Percentiles rank a stretch among this genome's conserved stretches.
Conservation (phyloP, 2,888 invertebrate genomes). For the Hesperia comma region DNA sequence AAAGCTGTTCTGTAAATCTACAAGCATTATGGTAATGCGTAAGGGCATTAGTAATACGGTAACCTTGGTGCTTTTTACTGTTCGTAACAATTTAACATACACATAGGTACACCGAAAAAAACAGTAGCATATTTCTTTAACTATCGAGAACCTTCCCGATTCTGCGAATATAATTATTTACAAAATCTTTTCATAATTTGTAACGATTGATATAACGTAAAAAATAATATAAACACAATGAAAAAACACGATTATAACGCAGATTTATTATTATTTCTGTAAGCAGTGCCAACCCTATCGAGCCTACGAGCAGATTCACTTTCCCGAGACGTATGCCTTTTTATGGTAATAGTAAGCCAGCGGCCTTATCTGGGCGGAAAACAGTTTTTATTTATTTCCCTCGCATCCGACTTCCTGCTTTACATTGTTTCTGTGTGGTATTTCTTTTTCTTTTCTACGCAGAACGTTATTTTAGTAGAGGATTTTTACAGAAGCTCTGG, state of each 20-base stretch:
- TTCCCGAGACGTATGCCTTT: constrained; percentile 33
- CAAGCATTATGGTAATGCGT: too few species aligned
- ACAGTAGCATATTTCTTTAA: too few species aligned
- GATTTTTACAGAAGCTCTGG: background rate
- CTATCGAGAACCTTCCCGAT: too few species aligned
- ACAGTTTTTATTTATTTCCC: constrained; percentile 34
- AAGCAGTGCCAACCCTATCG: constrained; percentile 4
- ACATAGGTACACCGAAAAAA: too few species aligned
- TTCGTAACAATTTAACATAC: too few species aligned
- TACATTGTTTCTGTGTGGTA: constrained; percentile 3
- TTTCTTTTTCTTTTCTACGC: background rate
- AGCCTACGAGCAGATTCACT: constrained; percentile 35
- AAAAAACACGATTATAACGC: too few species aligned
- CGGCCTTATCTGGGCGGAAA: constrained; percentile 32
- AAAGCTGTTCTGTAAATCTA: too few species aligned
- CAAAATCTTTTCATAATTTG: too few species aligned
- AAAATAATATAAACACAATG: background rate
- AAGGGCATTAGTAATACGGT: too few species aligned
- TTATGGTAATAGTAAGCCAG: constrained; percentile 37
- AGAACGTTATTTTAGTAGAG: background rate
- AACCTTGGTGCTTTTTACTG: too few species aligned
- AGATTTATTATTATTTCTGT: background rate
- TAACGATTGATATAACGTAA: background rate
- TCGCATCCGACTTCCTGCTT: constrained; percentile 11
- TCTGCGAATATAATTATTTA: too few species aligned